Evolutionary conservation across 2,888 invertebrate genomes (phyloP).

Genomic region (Synanthedon andrenaeformis): DNA sequence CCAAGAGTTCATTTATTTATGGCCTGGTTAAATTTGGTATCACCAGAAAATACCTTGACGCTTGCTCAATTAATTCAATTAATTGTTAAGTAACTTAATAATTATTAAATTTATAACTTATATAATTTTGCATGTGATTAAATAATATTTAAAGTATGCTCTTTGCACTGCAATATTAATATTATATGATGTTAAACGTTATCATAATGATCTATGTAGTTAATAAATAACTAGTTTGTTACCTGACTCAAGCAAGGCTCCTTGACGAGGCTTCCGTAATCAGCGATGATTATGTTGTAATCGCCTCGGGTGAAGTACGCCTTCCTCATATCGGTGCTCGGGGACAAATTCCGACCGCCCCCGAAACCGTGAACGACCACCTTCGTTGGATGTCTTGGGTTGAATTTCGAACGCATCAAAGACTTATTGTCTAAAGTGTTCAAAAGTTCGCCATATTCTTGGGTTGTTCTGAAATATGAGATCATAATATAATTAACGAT

Average conservation of each 20-base stretch:
- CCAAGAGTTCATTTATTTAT: too few relatives aligned
- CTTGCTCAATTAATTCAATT: too few relatives aligned
- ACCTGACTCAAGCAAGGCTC: constrained; percentile 87
- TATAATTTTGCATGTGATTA: too few relatives aligned
- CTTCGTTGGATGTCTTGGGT: constrained; percentile 83
- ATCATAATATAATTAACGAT: too few relatives aligned
- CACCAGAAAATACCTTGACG: too few relatives aligned
- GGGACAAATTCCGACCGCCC: constrained; percentile 83
- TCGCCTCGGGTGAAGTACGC: constrained; percentile 85
- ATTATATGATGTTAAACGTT: too few relatives aligned
- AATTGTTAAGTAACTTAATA: too few relatives aligned
- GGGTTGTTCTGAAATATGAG: constrained; percentile 72
- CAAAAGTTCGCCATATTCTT: constrained; percentile 78
- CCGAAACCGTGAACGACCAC: constrained; percentile 93
- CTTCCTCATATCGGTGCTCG: constrained; percentile 86
- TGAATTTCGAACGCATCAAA: constrained; percentile 80
- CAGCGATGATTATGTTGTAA: constrained; percentile 89
- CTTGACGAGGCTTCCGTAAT: constrained; percentile 82
- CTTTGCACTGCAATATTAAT: too few relatives aligned
- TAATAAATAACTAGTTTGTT: constrained; percentile 8
- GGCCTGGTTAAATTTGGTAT: too few relatives aligned
- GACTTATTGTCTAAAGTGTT: constrained; percentile 79
- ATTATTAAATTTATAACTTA: too few relatives aligned
- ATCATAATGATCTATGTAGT: too few relatives aligned
- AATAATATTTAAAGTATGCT: too few relatives aligned